A percentile compares a stretch with the other conserved stretches of the same genome.
Conservation (phyloP, 1,140 invertebrate species). For the Pollicipes pollicipes region DNA sequence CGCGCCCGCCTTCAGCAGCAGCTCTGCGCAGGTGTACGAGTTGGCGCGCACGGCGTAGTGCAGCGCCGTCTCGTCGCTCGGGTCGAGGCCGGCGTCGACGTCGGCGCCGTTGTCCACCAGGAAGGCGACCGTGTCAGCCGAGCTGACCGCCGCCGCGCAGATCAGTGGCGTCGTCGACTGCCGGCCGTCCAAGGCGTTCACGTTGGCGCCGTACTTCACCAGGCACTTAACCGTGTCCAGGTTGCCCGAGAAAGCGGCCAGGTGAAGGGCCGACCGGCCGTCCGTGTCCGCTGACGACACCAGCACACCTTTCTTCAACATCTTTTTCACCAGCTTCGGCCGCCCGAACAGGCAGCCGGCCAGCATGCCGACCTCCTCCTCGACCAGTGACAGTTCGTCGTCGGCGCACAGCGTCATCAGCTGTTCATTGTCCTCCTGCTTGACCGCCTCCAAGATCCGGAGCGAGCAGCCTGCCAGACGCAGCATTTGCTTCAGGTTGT, state of each 20-base stretch:
- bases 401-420: neutral
- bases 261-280: slow-evolving; percentile 16
- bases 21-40: slow-evolving; percentile 44
- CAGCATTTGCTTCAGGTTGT: neutral
- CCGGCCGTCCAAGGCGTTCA: slow-evolving; percentile 43
- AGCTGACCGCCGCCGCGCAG: slow-evolving; percentile 49
- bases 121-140: slow-evolving; percentile 36
- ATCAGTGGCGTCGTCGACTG: slow-evolving; percentile 52
- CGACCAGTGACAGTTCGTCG: neutral
- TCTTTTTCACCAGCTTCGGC: neutral
- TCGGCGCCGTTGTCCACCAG: slow-evolving; percentile 45
- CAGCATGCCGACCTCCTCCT: neutral
- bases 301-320: neutral
- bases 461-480: neutral
- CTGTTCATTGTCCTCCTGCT: neutral
- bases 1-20: slow-evolving; percentile 43
- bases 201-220: slow-evolving; percentile 41
- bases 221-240: slow-evolving; percentile 42
- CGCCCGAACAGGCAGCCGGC: neutral
- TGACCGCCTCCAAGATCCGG: neutral
- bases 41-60: slow-evolving; percentile 55
- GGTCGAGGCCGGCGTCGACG: slow-evolving; percentile 49
- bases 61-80: slow-evolving; percentile 45
- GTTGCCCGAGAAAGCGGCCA: slow-evolving; percentile 41
- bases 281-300: slow-evolving; percentile 11